Percentiles rank a stretch among this genome's conserved stretches.
Evolutionary conservation across 2,797 vertebrate species (phyloP).

Genomic region (Gallinago nigripennis): DNA sequence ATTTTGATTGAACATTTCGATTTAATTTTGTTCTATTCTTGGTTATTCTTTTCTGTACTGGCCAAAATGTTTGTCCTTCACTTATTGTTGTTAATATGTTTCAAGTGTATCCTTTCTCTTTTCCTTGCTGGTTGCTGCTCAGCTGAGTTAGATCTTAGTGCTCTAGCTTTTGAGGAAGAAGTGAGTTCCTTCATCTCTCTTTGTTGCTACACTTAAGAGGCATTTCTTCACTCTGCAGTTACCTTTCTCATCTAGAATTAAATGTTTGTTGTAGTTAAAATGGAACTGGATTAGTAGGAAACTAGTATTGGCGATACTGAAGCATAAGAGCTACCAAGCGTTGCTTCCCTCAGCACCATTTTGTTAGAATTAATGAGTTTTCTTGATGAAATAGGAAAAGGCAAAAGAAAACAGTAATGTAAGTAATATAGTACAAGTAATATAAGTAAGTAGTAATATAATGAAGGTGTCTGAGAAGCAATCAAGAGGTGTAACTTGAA

Average conservation of each 20-base stretch:
- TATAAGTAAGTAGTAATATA: not conserved
- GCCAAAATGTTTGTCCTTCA: not conserved
- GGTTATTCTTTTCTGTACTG: not conserved
- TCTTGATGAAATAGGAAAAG: not conserved
- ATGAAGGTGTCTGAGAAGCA: not conserved
- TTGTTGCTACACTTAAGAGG: not conserved
- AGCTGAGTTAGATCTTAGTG: not conserved
- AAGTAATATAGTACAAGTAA: not conserved
- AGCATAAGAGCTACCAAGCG: not conserved
- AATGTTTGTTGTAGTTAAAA: not conserved
- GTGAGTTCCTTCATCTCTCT: not conserved
- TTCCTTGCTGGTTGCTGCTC: not conserved
- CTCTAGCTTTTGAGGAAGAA: not conserved
- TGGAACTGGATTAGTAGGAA: not conserved
- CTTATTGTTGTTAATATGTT: not conserved
- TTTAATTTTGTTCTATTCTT: not conserved
- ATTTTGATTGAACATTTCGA: not conserved
- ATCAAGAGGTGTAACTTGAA: not conserved
- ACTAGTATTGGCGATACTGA: not conserved
- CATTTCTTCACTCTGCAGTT: not conserved
- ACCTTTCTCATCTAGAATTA: not conserved
- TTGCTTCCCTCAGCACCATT: not conserved
- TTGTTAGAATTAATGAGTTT: not conserved
- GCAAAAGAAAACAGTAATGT: not conserved
- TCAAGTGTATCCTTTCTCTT: not conserved